Evolutionary conservation across 2,888 invertebrate species (phyloP).

Genomic region (Netelia fuscicornis): DNA sequence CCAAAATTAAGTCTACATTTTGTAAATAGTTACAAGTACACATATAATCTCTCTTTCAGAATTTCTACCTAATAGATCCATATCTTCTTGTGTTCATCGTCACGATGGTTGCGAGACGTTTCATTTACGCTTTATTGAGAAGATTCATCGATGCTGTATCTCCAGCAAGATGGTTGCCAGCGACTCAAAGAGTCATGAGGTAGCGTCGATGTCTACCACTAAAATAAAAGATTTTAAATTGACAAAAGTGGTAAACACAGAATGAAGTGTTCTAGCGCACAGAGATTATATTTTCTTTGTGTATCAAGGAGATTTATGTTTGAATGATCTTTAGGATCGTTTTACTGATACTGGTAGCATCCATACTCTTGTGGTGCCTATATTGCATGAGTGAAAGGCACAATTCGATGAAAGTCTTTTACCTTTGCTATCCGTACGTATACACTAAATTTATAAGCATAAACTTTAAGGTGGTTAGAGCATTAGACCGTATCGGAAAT

Average conservation of each 20-base stretch:
- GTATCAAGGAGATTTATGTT: conserved; percentile 76
- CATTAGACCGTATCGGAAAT: conserved; percentile 1
- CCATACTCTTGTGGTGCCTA: conserved; percentile 89
- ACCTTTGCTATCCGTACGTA: conserved; percentile 96
- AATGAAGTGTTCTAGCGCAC: conserved; percentile 32
- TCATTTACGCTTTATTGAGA: conserved; percentile 89
- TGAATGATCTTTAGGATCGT: conserved; percentile 86
- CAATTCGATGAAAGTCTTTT: conserved; percentile 92
- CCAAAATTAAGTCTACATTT: background rate
- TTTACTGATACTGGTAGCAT: conserved; percentile 87
- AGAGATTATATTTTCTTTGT: conserved; percentile 41
- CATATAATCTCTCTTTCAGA: conserved; percentile 88
- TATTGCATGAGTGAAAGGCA: conserved; percentile 91
- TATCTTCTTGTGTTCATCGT: conserved; percentile 94
- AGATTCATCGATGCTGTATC: conserved; percentile 85
- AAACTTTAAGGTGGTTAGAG: background rate
- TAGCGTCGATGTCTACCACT: conserved; percentile 67
- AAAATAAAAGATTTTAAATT: conserved; percentile 23
- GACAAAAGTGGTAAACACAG: conserved; percentile 5
- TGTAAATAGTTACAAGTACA: conserved; percentile 16
- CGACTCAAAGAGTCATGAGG: conserved; percentile 84
- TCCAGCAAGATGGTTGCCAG: conserved; percentile 82
- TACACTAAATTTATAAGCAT: conserved; percentile 36
- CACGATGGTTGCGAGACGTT: conserved; percentile 91
- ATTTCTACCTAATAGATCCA: conserved; percentile 96